These are phyloP conservation scores for Nyctereutes procyonoides DNA, from an alignment of 2,113 vertebrate genomes.

Conservation along the genomic window DNA sequence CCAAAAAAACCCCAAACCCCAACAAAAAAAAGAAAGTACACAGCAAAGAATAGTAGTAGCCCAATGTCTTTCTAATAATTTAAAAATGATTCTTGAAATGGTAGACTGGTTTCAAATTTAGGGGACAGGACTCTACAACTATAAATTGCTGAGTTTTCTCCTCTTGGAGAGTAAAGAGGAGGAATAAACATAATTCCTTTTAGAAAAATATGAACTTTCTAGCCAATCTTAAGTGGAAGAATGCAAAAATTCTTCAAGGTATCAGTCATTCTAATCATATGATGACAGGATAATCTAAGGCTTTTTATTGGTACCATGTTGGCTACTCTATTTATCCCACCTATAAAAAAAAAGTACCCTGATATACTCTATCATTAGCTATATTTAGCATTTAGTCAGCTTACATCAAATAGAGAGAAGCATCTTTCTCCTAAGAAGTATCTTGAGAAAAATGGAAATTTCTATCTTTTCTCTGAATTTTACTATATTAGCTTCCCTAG, in stretches of 20 bases:
- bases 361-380: neutral
- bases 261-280: conserved; percentile 5
- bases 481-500: conserved; percentile 39
- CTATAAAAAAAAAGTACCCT: neutral
- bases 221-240: conserved; percentile 7
- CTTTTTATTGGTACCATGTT: neutral
- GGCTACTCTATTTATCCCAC: neutral
- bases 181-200: neutral
- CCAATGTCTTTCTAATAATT: conserved; percentile 41
- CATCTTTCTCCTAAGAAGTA: conserved; percentile 24
- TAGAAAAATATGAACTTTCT: conserved; percentile 32
- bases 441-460: conserved; percentile 23
- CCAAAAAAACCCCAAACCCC: neutral
- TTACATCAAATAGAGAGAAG: conserved; percentile 2
- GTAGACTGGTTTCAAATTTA: neutral
- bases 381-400: neutral
- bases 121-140: neutral
- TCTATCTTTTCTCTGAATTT: conserved; percentile 37
- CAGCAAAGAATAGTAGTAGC: neutral
- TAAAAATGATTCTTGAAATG: conserved; percentile 55
- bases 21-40: neutral
- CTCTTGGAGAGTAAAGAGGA: conserved; percentile 11
- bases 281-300: neutral
- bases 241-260: conserved; percentile 36
- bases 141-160: neutral